A percentile compares a stretch with the other conserved stretches of the same genome.
Evolutionary conservation across 2,113 vertebrate genomes (phyloP).

Genomic region (Chionodraco myersi): DNA sequence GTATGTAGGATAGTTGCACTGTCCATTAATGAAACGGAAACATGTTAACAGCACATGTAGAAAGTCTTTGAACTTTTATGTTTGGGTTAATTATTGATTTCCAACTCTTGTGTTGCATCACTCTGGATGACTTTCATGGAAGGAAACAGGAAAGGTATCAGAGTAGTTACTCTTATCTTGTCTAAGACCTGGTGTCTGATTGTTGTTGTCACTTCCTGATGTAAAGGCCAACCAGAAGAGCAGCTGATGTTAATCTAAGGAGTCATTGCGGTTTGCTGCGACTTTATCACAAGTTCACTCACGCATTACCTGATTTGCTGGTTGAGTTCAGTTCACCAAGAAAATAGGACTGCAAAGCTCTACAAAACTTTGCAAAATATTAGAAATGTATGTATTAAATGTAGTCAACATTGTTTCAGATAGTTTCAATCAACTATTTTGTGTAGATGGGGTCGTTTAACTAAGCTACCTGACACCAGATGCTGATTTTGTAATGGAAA

Average conservation of each 20-base stretch:
- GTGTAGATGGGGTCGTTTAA: slow-evolving; percentile 2
- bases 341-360: neutral
- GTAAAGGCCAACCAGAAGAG: slow-evolving; percentile 12
- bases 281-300: neutral
- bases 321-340: neutral
- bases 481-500: slow-evolving; percentile 18
- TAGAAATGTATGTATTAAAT: neutral
- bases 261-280: neutral
- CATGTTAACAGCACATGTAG: neutral
- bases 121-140: slow-evolving; percentile 3
- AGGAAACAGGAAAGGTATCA: slow-evolving; percentile 39
- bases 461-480: slow-evolving; percentile 11
- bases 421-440: neutral
- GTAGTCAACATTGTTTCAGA: neutral
- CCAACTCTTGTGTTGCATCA: neutral
- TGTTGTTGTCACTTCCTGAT: slow-evolving; percentile 63
- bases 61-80: slow-evolving; percentile 6
- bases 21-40: neutral
- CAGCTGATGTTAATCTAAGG: slow-evolving; percentile 17
- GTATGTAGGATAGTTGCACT: slow-evolving; percentile 10
- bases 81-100: slow-evolving; percentile 3
- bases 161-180: slow-evolving; percentile 18
- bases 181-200: slow-evolving; percentile 39
- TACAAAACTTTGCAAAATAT: neutral
- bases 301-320: neutral